phyloP scores from a whole-genome alignment of 2,888 invertebrate species.

The Epsilonema sp. region DNA sequence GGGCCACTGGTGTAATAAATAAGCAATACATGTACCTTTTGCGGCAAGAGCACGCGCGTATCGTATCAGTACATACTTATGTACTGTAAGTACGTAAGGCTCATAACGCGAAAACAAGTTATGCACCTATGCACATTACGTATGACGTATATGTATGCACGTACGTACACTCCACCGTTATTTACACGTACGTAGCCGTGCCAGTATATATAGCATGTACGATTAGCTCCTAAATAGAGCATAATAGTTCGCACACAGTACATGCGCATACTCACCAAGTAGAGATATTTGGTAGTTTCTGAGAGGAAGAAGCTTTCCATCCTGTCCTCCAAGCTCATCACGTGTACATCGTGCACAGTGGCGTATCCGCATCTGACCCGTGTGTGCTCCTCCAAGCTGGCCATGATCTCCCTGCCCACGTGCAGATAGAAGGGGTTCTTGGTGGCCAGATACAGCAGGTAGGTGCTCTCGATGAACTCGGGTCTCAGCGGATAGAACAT shows the following conservation, averaged over 20 bases:
- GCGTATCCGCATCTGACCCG: constrained; percentile 41
- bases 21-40: neutral
- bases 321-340: constrained; percentile 42
- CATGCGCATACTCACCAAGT: constrained; percentile 42
- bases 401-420: constrained; percentile 42
- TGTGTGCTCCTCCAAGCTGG: constrained; percentile 21
- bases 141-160: no score
- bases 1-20: no score
- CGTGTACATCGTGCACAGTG: constrained; percentile 43
- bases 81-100: no score
- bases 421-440: constrained; percentile 46
- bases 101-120: no score
- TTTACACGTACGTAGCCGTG: no score
- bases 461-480: constrained; percentile 44
- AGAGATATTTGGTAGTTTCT: constrained; percentile 46
- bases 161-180: no score
- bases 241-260: no score
- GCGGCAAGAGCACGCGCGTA: neutral
- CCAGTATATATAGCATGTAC: no score
- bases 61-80: no score
- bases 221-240: no score
- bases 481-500: constrained; percentile 44
- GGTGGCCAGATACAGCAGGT: constrained; percentile 42
- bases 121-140: no score
- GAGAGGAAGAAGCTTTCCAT: constrained; percentile 47